phyloP scores from a whole-genome alignment of 2,113 vertebrate genomes.

The Aphyosemion australe region DNA sequence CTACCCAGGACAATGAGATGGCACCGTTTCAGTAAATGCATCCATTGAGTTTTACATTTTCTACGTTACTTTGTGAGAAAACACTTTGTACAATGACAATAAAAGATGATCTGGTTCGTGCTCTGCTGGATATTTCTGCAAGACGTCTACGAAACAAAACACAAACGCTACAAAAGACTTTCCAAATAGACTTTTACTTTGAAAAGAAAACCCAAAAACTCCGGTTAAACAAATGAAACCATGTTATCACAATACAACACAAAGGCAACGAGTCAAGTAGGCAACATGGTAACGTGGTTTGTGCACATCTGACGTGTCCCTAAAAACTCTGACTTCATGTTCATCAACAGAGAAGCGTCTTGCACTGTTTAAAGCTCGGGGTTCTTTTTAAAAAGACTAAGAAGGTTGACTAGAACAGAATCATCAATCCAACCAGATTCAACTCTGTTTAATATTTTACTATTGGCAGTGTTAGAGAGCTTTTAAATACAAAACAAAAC shows the following conservation, averaged over 20 bases:
- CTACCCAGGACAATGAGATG: background rate
- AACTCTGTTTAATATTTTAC: constrained; percentile 49
- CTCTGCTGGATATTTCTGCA: background rate
- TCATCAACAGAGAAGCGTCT: constrained; percentile 20
- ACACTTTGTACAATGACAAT: background rate
- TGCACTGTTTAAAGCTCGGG: constrained; percentile 42
- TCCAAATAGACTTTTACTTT: constrained; percentile 68
- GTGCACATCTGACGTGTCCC: constrained; percentile 29
- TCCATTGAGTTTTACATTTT: too few species aligned
- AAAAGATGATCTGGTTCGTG: background rate
- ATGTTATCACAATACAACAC: constrained; percentile 68
- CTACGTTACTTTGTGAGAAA: too few species aligned
- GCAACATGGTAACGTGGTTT: constrained; percentile 61
- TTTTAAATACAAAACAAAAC: constrained; percentile 60
- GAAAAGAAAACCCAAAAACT: constrained; percentile 26
- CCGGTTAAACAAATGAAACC: constrained; percentile 47
- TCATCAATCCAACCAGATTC: constrained; percentile 38
- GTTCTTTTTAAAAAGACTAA: constrained; percentile 40
- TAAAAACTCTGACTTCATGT: constrained; percentile 38
- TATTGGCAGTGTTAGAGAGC: constrained; percentile 73
- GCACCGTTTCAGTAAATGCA: background rate
- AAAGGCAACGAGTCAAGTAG: constrained; percentile 71
- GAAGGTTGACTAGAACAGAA: constrained; percentile 40
- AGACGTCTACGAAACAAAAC: constrained; percentile 15
- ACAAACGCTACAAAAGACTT: constrained; percentile 36